Evolutionary conservation across 1,140 invertebrate species (phyloP), one percentile per base, ranked within the genome.

Genomic region (Lerema accius): DNA sequence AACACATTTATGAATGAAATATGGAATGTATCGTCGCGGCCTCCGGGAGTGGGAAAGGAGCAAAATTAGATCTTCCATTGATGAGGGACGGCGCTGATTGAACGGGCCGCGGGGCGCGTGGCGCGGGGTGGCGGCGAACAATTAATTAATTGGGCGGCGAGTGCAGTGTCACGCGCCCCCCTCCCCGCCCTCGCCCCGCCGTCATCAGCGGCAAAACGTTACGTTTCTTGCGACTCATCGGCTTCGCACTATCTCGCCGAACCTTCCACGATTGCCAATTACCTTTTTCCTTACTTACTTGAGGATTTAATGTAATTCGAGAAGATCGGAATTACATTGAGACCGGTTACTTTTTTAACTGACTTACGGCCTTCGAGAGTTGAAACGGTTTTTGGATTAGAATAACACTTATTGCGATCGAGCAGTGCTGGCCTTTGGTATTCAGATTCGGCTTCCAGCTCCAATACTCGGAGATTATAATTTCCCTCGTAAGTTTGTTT

Each of bases 61-160:
- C 39, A 56, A 42, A 42, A 56, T 56, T 56, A 56, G 17, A 56
- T 56, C 42, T 56, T 56, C 13, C 40, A 56, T 56, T 56, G 53
- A 56, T 56, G 42, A 43, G 53, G 53, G 53, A 43, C 42, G 39
- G 39, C 53, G 37, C 53, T 56, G 53, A 56, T 56, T 56, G 53
- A 56, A 43, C 39, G 13, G 53, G 40, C 39, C 42, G 53, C 10
- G 28, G 28, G 19, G 53, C 28, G 26, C 39, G 13, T 39, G 40
- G 53, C 42, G 53, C n/a, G 28, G 28, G 4, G 28, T 23, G 53
- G 10, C 40, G 39, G 19, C 45, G 51, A 9, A 55, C 39, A 56
- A 56, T 40, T 56, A 56, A 56, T 56, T 56, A 56, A 56, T 56
- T 45, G 53, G 49, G 40, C 53, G 40, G 14, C 39, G 40, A 56